These are phyloP conservation scores for Bujurquina vittata DNA, from an alignment of 2,113 vertebrate genomes.

Conservation along the genomic window DNA sequence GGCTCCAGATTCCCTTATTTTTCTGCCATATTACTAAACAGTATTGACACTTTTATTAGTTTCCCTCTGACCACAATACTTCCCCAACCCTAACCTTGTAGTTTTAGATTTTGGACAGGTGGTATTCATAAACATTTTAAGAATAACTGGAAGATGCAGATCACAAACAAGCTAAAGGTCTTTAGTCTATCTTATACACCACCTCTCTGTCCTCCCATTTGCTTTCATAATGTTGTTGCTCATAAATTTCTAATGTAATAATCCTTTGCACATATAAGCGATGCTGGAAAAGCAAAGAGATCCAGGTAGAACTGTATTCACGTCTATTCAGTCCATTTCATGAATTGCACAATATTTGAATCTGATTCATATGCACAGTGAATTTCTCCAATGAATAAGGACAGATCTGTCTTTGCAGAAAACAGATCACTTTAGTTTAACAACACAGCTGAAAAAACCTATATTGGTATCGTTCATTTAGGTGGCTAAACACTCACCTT, in stretches of 20 bases:
- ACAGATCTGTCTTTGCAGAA: neutral
- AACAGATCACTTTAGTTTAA: neutral
- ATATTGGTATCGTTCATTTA: neutral
- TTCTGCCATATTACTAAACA: neutral
- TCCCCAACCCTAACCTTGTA: neutral
- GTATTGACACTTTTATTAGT: neutral
- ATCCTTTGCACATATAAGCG: neutral
- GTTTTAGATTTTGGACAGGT: neutral
- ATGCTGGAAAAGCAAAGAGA: neutral
- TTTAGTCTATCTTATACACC: neutral
- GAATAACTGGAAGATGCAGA: neutral
- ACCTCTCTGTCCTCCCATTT: neutral
- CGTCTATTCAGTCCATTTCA: neutral
- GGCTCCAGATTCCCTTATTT: slow-evolving; percentile 12
- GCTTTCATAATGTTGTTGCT: neutral
- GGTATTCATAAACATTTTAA: neutral
- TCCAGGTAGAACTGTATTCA: neutral
- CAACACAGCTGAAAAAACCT: neutral
- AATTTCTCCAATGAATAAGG: neutral
- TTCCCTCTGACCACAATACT: neutral
- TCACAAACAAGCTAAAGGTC: neutral
- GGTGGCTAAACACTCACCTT: neutral
- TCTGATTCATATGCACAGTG: too few species aligned
- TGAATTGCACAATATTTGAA: too few species aligned
- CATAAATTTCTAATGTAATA: neutral